Base-by-base conservation (phyloP, 2,888 invertebrate species). In the Mesorhabditis belari region DNA sequence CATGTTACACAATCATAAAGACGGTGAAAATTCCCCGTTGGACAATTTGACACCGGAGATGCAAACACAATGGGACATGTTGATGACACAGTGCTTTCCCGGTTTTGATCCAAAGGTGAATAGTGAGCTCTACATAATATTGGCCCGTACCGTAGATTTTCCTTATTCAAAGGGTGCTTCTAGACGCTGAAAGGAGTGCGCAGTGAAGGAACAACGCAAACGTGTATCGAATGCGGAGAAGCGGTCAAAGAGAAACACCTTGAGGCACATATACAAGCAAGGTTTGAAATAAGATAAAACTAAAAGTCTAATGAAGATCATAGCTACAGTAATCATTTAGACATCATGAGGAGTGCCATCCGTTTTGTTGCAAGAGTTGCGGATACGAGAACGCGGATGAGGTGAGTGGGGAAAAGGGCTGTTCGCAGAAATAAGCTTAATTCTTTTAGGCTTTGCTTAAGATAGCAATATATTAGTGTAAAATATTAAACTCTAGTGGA, bases 1-100 rank as follows among this genome's bases (percentile, higher is more conserved):
- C 61, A 76, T 75, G 75, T 60, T 66, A 29, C 66, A 76, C 61
- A 71, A 73, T 51, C 75, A 75, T 56, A 58, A 64, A 29, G 75
- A 75, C 58, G 62, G 61, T 21, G 60, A 63, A 24, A 68, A 65
- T 25, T 58, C 61, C 19, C 75, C 75, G 19, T 63, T 69, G 23
- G 75, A 75, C 54, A 64, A 64, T 44, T 51, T 75, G 52, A 68
- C 64, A 12, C 68, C 69, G 12, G 73, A 76, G 60, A 68, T 75
- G 69, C 75, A 76, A 58, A 50, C 55, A n/a, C 64, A 68, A 35
- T 75, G 75, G 75, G 67, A 72, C 26, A 50, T 65, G n/a, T 60
- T 76, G n/a, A 76, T 75, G 73, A 64, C 73, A 49, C 65, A 75
- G 59, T 75, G 75, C 56, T 75, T 75, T 57, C 75, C 75, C 6